Base-by-base conservation (phyloP, 2,797 vertebrate genomes). In the Myotis pilosus region DNA sequence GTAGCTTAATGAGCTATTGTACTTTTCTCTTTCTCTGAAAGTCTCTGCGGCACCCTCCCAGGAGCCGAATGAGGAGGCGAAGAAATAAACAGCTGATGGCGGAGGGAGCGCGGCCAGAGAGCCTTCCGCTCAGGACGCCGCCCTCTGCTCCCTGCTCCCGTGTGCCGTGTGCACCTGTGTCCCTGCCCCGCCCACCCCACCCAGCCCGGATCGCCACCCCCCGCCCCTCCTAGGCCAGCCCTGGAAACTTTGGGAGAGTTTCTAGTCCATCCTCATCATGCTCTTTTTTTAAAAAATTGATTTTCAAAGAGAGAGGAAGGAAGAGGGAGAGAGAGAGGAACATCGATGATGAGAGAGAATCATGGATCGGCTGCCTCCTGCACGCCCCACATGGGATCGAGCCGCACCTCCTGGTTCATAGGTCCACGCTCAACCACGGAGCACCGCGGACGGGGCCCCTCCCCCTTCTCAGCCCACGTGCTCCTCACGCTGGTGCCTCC, bases 1-100 rank as follows among this genome's bases (percentile, higher is more conserved):
- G 98, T 98, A 98, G 98, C 98, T 98, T 98, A 98, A 98, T 97
- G 97, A 98, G 98, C 97, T 98, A 98, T 98, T 98, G 97, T 97
- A 95, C 96, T 16, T 86, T 97, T 97, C 96, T 94, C 96, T 97
- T 94, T 97, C 95, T 98, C 98, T 98, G 96, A 97, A 97, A 84
- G 94, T 98, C 98, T 97, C 97, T 97, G 97, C 98, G 98, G 97
- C 97, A 98, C 97, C 97, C 95, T 98, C 96, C 96, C 97, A 98
- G 96, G 96, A 98, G 97, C 97, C 97, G 98, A 98, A 98, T 96
- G 97, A 98, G 97, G 97, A 98, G 98, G 97, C 97, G 74, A 98
- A 97, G 97, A 98, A 97, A 98, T 97, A 98, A 98, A 98, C 97
- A 97, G 98, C 97, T 97, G 98, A 98, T 94, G 97, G 96, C 92